Evolutionary conservation across 2,113 vertebrate genomes (phyloP).

Genomic region (Lampris incognitus): DNA sequence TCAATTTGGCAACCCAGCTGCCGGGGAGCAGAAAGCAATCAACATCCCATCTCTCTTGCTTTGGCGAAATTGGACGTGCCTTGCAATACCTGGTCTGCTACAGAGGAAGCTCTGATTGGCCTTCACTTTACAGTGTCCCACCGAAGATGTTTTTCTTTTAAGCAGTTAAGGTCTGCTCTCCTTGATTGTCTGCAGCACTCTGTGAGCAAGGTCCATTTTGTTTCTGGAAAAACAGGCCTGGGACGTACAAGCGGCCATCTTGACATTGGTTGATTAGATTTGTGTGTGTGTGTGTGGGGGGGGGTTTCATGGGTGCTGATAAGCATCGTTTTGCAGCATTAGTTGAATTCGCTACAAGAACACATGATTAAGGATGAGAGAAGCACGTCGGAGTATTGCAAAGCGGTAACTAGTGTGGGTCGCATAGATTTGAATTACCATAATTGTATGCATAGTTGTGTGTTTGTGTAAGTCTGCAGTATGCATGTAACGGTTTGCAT

Average conservation of each 20-base stretch:
- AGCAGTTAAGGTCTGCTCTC: conserved; percentile 67
- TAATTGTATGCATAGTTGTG: conserved; percentile 13
- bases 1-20: conserved; percentile 28
- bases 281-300: conserved; percentile 14
- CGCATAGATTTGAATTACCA: conserved; percentile 47
- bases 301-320: not conserved
- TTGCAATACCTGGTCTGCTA: conserved; percentile 59
- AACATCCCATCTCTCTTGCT: conserved; percentile 37
- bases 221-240: conserved; percentile 33
- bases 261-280: conserved; percentile 42
- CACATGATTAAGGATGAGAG: conserved; percentile 51
- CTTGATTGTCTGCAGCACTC: conserved; percentile 24
- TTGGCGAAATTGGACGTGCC: conserved; percentile 54
- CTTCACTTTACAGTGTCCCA: conserved; percentile 56
- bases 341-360: conserved; percentile 59
- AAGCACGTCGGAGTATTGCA: conserved; percentile 36
- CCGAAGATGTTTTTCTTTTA: conserved; percentile 47
- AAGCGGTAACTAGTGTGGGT: conserved; percentile 15
- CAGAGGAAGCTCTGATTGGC: conserved; percentile 64
- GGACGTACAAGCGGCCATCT: conserved; percentile 19
- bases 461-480: conserved; percentile 13
- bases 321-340: conserved; percentile 8
- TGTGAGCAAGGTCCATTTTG: conserved; percentile 27
- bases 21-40: conserved; percentile 57
- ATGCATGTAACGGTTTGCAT: not conserved